Evolutionary conservation across 2,888 invertebrate species (phyloP), one percentile per base, ranked within the genome.

Genomic region (Agonopterix heracliana): DNA sequence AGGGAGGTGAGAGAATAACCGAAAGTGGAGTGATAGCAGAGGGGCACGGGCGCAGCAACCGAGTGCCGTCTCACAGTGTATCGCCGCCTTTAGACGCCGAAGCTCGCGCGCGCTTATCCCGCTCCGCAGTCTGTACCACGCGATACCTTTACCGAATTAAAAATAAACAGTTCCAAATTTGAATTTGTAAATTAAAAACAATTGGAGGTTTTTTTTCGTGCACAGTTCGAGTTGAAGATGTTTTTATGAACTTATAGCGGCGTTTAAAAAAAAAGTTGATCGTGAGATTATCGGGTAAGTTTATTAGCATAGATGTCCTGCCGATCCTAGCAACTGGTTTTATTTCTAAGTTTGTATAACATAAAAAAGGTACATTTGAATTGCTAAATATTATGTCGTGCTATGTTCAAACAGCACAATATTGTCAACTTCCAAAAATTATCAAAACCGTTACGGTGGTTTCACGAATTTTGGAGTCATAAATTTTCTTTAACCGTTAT

Each of bases 11-110:
- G 70, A 70, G 74, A 71, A 74, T 68, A 73, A 76, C 80, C 78
- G 79, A 86, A 83, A 85, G 85, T 82, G 77, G 80, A 79, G 78
- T 80, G 77, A 79, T 78, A 77, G 75, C 75, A 74, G 78, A 80
- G 69, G 79, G 80, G 82, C 78, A 71, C 70, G 64, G 64, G 62
- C 61, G 61, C 42, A 38, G 43, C 38, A n/a, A 35, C 7, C 36
- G 14, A 13, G 34, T 52, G 50, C 64, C 60, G 52, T 63, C 74
- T 71, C 71, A 61, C 83, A 86, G 86, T 86, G 78, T 78, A 66
- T 74, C 66, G 71, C 74, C 69, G 80, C 72, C 78, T 75, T 78
- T 78, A 77, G 71, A 54, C 65, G 70, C 56, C 63, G 75, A 55
- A 74, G 74, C 78, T 61, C 78, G 86, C 69, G 82, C 71, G 72